Conservation (phyloP, 2,797 vertebrate genomes). For the Euthynnus affinis region DNA sequence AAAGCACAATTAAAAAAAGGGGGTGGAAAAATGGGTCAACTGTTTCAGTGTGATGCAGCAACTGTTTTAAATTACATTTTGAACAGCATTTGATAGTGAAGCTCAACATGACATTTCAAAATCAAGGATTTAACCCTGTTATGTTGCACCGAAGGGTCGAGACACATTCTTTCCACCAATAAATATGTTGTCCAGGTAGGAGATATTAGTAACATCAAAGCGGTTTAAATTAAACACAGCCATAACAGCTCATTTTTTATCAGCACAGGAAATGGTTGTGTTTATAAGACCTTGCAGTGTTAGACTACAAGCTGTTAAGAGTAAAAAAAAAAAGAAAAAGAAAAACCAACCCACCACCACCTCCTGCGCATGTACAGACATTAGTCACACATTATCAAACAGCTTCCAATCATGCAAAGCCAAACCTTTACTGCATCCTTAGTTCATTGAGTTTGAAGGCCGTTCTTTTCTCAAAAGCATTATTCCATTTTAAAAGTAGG, state of each 20-base stretch:
- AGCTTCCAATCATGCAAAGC: conserved; percentile 16
- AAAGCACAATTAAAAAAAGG: conserved; percentile 18
- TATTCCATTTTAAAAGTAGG: conserved; percentile 16
- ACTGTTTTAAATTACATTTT: conserved; percentile 51
- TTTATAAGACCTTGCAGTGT: neutral
- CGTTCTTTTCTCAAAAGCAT: conserved; percentile 29
- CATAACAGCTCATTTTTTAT: conserved; percentile 16
- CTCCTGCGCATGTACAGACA: neutral
- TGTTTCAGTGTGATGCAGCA: conserved; percentile 33
- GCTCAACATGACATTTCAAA: conserved; percentile 21
- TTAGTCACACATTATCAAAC: conserved; percentile 12
- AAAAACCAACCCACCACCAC: no score
- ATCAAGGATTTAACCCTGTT: conserved; percentile 30
- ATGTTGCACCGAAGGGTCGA: neutral
- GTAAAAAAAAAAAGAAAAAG: neutral
- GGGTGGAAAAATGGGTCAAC: neutral
- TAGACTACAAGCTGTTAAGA: conserved; percentile 7
- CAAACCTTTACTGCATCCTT: conserved; percentile 1
- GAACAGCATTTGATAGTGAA: conserved; percentile 38
- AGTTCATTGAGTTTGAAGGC: conserved; percentile 35
- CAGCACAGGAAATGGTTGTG: conserved; percentile 6
- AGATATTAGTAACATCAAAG: conserved; percentile 22
- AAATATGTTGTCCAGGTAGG: conserved; percentile 29
- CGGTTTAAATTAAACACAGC: conserved; percentile 39
- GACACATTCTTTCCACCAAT: neutral